These are phyloP conservation scores for Xenentodon cancila DNA, from an alignment of 2,797 vertebrate species.

Conservation along the genomic window DNA sequence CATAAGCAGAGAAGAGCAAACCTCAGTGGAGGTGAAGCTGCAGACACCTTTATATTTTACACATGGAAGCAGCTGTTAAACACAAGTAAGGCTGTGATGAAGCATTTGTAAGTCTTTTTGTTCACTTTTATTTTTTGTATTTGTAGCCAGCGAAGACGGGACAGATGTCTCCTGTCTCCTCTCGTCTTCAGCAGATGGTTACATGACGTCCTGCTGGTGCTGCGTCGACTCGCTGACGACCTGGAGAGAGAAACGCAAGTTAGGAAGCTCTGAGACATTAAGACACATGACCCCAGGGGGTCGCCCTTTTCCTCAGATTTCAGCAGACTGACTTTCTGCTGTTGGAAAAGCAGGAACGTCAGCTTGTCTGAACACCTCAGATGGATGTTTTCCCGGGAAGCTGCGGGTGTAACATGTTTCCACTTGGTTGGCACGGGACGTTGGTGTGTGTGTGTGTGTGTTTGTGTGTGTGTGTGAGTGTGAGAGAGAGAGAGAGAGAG, in stretches of 20 bases:
- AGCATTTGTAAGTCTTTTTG: slow-evolving; percentile 16
- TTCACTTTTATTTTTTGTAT: slow-evolving; percentile 24
- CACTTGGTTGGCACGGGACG: background rate
- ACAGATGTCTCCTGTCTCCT: background rate
- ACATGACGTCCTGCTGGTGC: slow-evolving; percentile 92
- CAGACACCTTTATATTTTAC: too few relatives aligned
- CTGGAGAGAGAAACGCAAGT: slow-evolving; percentile 62
- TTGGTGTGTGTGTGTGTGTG: too few relatives aligned
- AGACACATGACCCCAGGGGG: too few relatives aligned
- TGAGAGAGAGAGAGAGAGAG: too few relatives aligned
- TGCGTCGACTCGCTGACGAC: slow-evolving; percentile 94
- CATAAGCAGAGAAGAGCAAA: slow-evolving; percentile 16
- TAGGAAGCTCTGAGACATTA: background rate
- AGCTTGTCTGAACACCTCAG: background rate
- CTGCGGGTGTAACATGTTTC: background rate
- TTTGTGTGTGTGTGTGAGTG: too few relatives aligned
- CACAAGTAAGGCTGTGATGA: slow-evolving; percentile 9
- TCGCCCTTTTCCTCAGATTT: too few relatives aligned
- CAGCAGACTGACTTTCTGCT: too few relatives aligned
- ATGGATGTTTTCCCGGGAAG: background rate
- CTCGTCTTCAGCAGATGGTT: slow-evolving; percentile 34
- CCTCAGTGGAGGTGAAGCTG: background rate
- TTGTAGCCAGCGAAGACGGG: background rate
- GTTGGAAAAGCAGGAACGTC: too few relatives aligned
- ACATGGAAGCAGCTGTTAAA: background rate